These are phyloP conservation scores for Hormaphis cornu DNA, from an alignment of 1,140 invertebrate genomes.

Conservation along the genomic window DNA sequence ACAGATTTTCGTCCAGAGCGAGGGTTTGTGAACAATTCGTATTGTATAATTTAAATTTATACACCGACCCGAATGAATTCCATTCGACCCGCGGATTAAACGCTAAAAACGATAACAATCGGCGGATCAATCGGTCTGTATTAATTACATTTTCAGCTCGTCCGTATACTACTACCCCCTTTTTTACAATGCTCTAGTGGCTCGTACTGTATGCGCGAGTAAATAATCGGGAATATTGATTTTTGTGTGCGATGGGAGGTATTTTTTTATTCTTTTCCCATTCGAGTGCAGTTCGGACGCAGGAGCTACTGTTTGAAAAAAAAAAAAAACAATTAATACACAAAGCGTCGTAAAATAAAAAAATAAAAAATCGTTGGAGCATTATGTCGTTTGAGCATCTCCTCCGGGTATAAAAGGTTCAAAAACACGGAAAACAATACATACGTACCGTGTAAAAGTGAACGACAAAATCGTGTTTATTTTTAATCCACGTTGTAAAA, in stretches of 20 bases:
- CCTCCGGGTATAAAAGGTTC: slow-evolving; percentile 5
- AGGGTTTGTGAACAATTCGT: not conserved
- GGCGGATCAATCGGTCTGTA: too few species aligned
- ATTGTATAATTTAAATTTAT: slow-evolving; percentile 4
- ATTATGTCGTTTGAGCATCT: too few species aligned
- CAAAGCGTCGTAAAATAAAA: not conserved
- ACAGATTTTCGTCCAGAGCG: too few species aligned
- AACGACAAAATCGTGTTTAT: too few species aligned
- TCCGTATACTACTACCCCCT: too few species aligned
- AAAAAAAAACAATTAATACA: not conserved
- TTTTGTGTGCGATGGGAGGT: not conserved
- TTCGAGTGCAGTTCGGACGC: not conserved
- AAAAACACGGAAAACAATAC: too few species aligned
- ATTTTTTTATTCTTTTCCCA: not conserved
- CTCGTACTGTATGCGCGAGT: not conserved
- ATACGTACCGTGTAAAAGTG: too few species aligned
- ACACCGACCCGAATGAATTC: not conserved
- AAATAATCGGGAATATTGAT: not conserved
- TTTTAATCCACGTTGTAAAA: too few species aligned
- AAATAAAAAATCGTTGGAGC: not conserved
- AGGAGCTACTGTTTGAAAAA: not conserved
- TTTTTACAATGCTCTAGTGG: too few species aligned
- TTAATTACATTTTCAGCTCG: not conserved
- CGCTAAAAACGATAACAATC: not conserved
- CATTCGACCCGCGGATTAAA: not conserved